phyloP scores from a whole-genome alignment of 2,113 vertebrate species.

The Pipra filicauda region DNA sequence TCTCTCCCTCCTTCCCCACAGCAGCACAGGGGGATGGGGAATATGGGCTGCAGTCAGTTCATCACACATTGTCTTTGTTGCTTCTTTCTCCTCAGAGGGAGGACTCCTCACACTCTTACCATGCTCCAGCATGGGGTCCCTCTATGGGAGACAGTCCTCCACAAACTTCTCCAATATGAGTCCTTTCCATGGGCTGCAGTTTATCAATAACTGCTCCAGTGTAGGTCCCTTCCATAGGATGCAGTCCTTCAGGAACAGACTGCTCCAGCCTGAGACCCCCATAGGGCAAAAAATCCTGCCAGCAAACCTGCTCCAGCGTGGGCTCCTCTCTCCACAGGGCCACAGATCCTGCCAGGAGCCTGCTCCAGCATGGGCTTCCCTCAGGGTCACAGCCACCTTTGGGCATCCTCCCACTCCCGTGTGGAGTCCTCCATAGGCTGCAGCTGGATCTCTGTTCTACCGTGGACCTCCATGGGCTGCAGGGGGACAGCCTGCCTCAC shows the following conservation, averaged over 20 bases:
- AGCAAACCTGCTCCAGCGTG: background rate
- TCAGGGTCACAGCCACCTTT: background rate
- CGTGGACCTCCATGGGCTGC: background rate
- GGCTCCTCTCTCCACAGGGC: background rate
- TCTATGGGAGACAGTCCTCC: background rate
- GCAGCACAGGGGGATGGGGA: too few species aligned
- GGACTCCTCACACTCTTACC: background rate
- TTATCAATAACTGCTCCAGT: background rate
- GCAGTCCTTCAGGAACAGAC: background rate
- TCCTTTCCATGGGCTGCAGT: background rate
- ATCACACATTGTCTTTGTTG: accelerated
- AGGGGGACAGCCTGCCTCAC: background rate
- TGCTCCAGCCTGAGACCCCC: background rate
- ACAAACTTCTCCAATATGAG: background rate
- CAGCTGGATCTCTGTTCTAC: background rate
- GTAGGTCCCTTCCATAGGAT: background rate
- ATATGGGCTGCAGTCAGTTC: background rate
- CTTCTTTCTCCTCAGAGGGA: background rate
- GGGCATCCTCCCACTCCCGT: background rate
- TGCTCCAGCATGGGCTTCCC: background rate
- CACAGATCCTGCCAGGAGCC: background rate
- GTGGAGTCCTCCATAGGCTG: background rate
- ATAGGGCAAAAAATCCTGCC: background rate
- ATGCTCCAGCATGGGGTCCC: background rate
- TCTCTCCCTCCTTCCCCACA: background rate